Evolutionary conservation across 2,888 invertebrate species (phyloP).

Genomic region (Coronaproctus castanopsis): DNA sequence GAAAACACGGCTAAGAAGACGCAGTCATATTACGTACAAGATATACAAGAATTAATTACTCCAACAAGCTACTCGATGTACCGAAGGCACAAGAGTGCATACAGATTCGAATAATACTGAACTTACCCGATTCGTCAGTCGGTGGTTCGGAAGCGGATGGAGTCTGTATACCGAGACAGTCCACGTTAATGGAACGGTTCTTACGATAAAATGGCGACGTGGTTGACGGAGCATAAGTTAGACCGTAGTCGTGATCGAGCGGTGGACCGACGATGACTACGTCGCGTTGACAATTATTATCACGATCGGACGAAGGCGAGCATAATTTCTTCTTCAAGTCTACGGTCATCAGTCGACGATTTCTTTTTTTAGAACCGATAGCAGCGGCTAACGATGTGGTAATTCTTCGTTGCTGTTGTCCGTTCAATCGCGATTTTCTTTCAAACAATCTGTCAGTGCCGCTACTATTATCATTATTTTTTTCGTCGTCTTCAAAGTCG

Average conservation of each 20-base stretch:
- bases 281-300: no score
- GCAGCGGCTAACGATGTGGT: no score
- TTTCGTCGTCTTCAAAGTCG: no score
- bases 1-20: no score
- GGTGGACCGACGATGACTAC: no score
- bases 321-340: background rate
- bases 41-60: no score
- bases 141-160: slow-evolving; percentile 56
- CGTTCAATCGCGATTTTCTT: background rate
- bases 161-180: slow-evolving; percentile 57
- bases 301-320: no score
- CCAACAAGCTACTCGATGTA: background rate
- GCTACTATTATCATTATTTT: background rate
- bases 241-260: slow-evolving; percentile 12
- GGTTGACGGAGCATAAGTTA: slow-evolving; percentile 4
- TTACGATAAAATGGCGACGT: background rate
- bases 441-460: background rate
- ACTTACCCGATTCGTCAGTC: slow-evolving; percentile 28
- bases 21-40: no score
- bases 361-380: background rate
- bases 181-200: slow-evolving; percentile 30
- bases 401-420: background rate
- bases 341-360: background rate
- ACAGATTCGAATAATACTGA: no score
- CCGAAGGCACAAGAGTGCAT: background rate